A percentile compares a stretch with the other conserved stretches of the same genome.
phyloP scores from a whole-genome alignment of 2,113 vertebrate species.

The Eupsittula cactorum region DNA sequence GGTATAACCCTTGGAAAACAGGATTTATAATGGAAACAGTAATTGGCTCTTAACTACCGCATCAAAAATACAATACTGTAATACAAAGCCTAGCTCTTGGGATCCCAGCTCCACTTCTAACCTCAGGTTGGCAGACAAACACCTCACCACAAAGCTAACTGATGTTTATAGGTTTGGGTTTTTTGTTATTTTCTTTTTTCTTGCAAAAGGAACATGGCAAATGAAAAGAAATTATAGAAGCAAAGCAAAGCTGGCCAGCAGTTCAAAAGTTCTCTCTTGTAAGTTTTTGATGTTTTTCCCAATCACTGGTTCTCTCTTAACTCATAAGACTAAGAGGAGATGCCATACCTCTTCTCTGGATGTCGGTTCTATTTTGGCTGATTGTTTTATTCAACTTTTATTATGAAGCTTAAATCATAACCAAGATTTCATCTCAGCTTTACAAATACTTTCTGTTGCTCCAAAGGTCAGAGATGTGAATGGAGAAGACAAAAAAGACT shows the following conservation, averaged over 20 bases:
- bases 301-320: not conserved
- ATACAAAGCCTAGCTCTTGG: conserved; percentile 71
- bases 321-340: not conserved
- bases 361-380: not conserved
- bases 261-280: conserved; percentile 28
- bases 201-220: conserved; percentile 37
- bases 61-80: conserved; percentile 81
- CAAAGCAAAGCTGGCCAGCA: not conserved
- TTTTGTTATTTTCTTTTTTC: not conserved
- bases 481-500: not conserved
- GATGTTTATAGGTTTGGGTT: conserved; percentile 71
- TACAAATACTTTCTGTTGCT: not conserved
- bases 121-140: conserved; percentile 78
- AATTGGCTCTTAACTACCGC: conserved; percentile 79
- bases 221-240: conserved; percentile 35
- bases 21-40: conserved; percentile 82
- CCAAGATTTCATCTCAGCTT: not conserved
- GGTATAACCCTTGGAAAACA: conserved; percentile 79
- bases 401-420: not conserved
- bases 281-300: not conserved
- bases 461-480: not conserved
- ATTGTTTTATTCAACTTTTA: not conserved
- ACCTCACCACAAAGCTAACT: conserved; percentile 81
- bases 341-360: not conserved
- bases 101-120: conserved; percentile 71